Base-by-base conservation (phyloP, 2,888 invertebrate species). In the Pseudanteris insignis region DNA sequence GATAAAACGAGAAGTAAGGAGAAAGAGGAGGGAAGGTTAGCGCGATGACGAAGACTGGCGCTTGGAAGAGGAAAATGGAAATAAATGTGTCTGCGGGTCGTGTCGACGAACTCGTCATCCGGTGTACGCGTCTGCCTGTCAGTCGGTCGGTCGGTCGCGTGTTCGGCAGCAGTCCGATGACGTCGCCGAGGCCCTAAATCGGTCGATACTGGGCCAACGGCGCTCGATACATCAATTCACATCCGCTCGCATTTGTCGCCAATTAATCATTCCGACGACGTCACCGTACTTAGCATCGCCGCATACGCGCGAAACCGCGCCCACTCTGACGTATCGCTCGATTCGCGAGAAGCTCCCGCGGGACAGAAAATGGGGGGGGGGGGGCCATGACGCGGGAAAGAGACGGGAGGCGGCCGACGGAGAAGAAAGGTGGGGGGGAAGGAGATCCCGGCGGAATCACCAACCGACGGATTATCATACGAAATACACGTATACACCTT, bases 201-300 rank as follows among this genome's bases (percentile, higher is more conserved):
- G 71, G 67, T 73, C 69, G 69, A 60, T 62, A 67, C 69, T 66
- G 71, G 71, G 69, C 70, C 74, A 75, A 75, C 70, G 72, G 72
- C 73, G 68, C 59, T 67, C 75, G 74, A 74, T 76, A 74, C 73
- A 77, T 76, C 77, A 75, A 74, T 76, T 75, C 65, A 74, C 72
- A 76, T 77, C 66, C 67, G 64, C 63, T 66, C 57, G 67, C 65
- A 75, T 77, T 77, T 76, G 74, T 70, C 67, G 72, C 72, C 76
- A 77, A 77, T 78, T 78, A 78, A 78, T 76, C 75, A 76, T 70
- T 37, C 33, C 40, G 47, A 32, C 60, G 55, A 68, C 71, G 65
- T 62, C 65, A 66, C 66, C 69, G 71, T 70, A 72, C 72, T 74
- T 72, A 74, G 63, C 63, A 64, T 64, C 59, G 62, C 30, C 38